Base-by-base conservation (phyloP, 2,888 invertebrate genomes). In the Tetramorium bicarinatum region DNA sequence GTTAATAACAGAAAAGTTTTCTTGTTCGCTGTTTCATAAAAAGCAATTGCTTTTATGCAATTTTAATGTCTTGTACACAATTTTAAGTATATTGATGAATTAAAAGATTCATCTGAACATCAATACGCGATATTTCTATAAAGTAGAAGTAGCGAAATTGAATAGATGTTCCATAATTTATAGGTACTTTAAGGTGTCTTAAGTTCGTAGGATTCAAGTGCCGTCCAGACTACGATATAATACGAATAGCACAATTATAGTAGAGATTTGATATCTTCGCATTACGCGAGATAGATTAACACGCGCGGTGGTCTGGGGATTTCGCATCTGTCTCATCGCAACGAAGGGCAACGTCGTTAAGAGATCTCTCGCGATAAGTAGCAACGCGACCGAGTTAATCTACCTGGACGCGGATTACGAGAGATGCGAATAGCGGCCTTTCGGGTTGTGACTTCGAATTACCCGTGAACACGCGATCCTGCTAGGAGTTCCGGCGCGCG, bases 331-430 rank as follows among this genome's bases (percentile, higher is more conserved):
- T 64, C 34, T 75, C 47, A 62, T 8, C 25, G 25, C 13, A 62
- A 76, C 25, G 25, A 67, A 54, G 8, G 3, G 41, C 41, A 41
- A 38, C 38, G 38, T 76, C 25, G 21, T 77, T 52, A 52, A 18
- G 67, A 77, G 41, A 77, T 54, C n/a, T 77, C 15, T 25, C 9
- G 41, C 54, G 67, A 76, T 76, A 76, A 76, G 18, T 44, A 47
- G 38, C 25, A 52, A 54, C 25, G 52, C 25, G 25, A 76, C 18
- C 38, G 38, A 49, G 49, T 8, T 76, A 25, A 76, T 76, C 66
- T 66, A 76, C 38, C 4, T n/a, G 25, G 8, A 41, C 13, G 64
- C 44, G 29, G 47, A 75, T 66, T 52, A 76, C 49, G 25, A 54
- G 41, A 76, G 13, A 75, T 76, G 21, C 75, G 49, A 38, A 21